A percentile compares a stretch with the other conserved stretches of the same genome.
These are phyloP conservation scores for Megalurothrips usitatus DNA, from an alignment of 2,888 invertebrate species.

Conservation along the genomic window DNA sequence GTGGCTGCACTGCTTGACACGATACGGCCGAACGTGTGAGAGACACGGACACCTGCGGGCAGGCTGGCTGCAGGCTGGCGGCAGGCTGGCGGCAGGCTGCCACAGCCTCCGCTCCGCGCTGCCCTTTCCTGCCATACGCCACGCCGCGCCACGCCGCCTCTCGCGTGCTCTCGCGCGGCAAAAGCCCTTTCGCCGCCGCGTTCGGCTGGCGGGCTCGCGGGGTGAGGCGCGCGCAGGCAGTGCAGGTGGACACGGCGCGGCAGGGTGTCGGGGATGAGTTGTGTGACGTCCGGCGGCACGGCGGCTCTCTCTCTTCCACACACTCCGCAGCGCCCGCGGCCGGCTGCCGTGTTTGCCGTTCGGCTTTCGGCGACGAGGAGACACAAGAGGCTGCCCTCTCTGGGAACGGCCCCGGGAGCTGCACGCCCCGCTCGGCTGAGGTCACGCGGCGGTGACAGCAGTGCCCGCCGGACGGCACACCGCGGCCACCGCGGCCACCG, in stretches of 20 bases:
- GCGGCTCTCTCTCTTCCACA: not conserved
- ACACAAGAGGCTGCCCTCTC: too few species aligned
- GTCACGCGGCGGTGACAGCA: too few species aligned
- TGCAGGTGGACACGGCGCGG: not conserved
- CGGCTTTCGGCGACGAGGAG: not conserved
- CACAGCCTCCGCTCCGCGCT: not conserved
- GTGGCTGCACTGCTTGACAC: not conserved
- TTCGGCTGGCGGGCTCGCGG: not conserved
- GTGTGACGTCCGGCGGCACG: not conserved
- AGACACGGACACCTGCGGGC: slow-evolving; percentile 9
- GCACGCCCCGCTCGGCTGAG: too few species aligned
- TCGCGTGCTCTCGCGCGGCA: not conserved
- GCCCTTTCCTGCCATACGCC: not conserved
- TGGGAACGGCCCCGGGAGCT: too few species aligned
- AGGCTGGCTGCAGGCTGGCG: not conserved
- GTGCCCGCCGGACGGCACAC: too few species aligned
- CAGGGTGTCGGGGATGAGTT: not conserved
- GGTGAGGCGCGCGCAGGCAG: not conserved
- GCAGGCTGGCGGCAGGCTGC: not conserved
- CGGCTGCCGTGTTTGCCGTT: not conserved
- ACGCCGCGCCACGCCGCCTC: not conserved
- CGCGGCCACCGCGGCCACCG: too few species aligned
- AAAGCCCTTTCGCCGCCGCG: not conserved
- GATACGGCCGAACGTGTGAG: not conserved
- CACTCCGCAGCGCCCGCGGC: not conserved